Percentiles rank a stretch among this genome's conserved stretches.
Conservation (phyloP, 2,113 vertebrate genomes). For the Hyaena hyaena region DNA sequence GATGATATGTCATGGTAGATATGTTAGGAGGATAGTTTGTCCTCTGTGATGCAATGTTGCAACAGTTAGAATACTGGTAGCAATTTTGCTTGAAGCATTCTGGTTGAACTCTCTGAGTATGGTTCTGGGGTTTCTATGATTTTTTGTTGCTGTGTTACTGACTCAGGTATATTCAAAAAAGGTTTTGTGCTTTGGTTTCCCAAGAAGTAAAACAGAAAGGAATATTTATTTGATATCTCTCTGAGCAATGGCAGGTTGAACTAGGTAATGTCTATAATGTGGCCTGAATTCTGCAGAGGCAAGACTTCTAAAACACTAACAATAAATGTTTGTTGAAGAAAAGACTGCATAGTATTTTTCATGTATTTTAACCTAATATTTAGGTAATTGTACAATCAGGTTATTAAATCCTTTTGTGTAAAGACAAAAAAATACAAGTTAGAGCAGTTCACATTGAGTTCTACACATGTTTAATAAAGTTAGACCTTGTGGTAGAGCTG, state of each 20-base stretch:
- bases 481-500: not conserved
- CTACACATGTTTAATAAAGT: not conserved
- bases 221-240: not conserved
- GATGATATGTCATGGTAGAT: not conserved
- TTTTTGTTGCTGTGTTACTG: conserved; percentile 15
- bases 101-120: not conserved
- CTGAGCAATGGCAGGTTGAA: not conserved
- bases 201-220: conserved; percentile 21
- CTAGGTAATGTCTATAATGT: not conserved
- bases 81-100: not conserved
- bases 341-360: conserved; percentile 26
- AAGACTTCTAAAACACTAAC: conserved; percentile 25
- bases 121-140: not conserved
- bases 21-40: not conserved
- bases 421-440: conserved; percentile 42
- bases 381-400: conserved; percentile 18
- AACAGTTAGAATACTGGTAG: not conserved
- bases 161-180: not conserved
- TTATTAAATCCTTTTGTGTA: conserved; percentile 43
- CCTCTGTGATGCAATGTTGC: not conserved
- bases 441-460: not conserved
- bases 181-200: not conserved
- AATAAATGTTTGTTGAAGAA: conserved; percentile 23
- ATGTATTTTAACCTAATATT: conserved; percentile 27
- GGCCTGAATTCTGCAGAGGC: conserved; percentile 18